A percentile compares a stretch with the other conserved stretches of the same genome.
Evolutionary conservation across 2,113 vertebrate genomes (phyloP).

Genomic region (Amphiprion percula): DNA sequence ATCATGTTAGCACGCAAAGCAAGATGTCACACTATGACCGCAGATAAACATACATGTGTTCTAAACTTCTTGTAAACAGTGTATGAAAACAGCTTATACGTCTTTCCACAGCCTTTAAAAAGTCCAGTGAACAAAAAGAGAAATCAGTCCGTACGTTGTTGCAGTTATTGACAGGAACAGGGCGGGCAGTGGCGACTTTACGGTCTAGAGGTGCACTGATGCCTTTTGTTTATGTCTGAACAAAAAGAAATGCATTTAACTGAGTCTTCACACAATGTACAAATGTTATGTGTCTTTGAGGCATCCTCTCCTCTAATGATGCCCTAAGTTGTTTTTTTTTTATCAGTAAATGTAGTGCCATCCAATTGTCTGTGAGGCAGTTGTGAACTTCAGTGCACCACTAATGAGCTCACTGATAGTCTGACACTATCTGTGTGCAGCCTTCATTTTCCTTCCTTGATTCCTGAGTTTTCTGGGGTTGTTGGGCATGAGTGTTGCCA

Average conservation of each 20-base stretch:
- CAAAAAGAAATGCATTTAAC: too few relatives aligned
- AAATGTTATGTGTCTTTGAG: neutral
- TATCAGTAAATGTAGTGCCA: conserved; percentile 11
- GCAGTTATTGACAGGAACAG: conserved; percentile 30
- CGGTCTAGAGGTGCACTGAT: conserved; percentile 46
- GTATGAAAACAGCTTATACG: conserved; percentile 50
- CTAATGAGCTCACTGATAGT: conserved; percentile 22
- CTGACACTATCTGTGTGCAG: conserved; percentile 5
- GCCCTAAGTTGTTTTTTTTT: neutral
- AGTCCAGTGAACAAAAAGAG: conserved; percentile 16
- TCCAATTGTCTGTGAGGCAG: conserved; percentile 10
- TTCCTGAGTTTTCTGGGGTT: conserved; percentile 69
- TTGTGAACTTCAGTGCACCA: conserved; percentile 28
- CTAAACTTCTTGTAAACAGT: conserved; percentile 64
- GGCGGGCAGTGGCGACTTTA: conserved; percentile 22
- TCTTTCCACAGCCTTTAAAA: conserved; percentile 25
- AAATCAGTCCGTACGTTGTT: conserved; percentile 8
- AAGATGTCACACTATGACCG: conserved; percentile 48
- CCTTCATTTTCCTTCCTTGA: conserved; percentile 18
- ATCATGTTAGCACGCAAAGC: conserved; percentile 64
- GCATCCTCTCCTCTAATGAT: neutral
- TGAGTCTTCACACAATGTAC: neutral
- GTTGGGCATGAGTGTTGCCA: conserved; percentile 24
- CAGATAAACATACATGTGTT: conserved; percentile 40
- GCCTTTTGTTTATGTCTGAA: neutral